Base-by-base conservation (phyloP, 2,113 vertebrate species). In the Tetrax tetrax region DNA sequence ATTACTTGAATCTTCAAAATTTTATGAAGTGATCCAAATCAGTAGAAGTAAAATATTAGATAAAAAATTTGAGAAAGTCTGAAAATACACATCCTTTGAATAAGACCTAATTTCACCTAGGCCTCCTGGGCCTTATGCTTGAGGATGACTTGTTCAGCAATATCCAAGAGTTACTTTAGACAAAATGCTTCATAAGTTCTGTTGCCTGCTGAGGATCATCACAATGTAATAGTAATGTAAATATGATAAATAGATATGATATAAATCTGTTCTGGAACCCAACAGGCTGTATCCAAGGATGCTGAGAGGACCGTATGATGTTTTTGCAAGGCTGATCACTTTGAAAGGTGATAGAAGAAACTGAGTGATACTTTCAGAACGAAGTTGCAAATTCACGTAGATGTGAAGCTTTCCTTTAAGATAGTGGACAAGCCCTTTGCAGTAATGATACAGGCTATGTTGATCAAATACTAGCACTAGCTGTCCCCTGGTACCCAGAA, bases 221-320 rank as follows among this genome's bases (percentile, higher is more conserved):
- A 21, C 19, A 9, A 27, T 41, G 8, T 23, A 68, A 77, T 8
- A 61, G 8, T 29, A 41, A 35, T 50, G 37, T 27, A 88, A 93
- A 78, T n/a, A 59, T 18, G 9, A 54, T 24, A 53, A 59, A 85
- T 28, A 21, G 2, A 16, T 23, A 71, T 15, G 7, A 28, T 48
- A 53, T 15, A 68, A 37, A 53, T 27, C 10, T 51, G 3, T 81
- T 53, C 53, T 66, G 7, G 2, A 11, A 76, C 16, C 6, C 38
- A 77, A 18, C 2, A 71, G 38, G 7, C 35, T 76, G 33, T 8
- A 50, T 56, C 27, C 6, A 75, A 75, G n/a, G 6, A 22, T 25
- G 10, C 10, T 0, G 1, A 80, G 57, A 81, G 51, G 61, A 45
- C 5, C 1, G 1, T 7, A 0, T 29, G 29, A 16, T 14, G 4